phyloP scores from a whole-genome alignment of 1,140 invertebrate species.

The Mya arenaria region DNA sequence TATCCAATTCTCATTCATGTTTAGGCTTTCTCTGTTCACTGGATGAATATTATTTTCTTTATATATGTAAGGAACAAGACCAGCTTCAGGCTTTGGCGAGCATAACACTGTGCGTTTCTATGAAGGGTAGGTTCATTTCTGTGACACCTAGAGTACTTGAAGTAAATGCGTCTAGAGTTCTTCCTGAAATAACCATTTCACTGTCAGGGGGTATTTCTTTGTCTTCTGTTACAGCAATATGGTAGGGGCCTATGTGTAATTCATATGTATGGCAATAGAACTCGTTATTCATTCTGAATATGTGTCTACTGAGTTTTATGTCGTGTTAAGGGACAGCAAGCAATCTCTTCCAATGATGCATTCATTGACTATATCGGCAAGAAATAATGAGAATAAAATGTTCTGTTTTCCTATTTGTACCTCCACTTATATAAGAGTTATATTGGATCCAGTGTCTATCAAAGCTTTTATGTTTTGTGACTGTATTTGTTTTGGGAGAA shows the following conservation, averaged over 20 bases:
- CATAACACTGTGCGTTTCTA: neutral
- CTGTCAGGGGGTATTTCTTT: slow-evolving; percentile 17
- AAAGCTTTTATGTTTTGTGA: neutral
- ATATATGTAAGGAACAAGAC: neutral
- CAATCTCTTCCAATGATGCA: slow-evolving; percentile 25
- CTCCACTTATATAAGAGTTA: slow-evolving; percentile 10
- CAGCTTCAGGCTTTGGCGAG: neutral
- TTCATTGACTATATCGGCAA: slow-evolving; percentile 7
- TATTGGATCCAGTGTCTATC: slow-evolving; percentile 21
- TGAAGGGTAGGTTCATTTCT: neutral
- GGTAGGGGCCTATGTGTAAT: neutral
- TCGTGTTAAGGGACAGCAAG: neutral
- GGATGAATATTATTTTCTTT: neutral
- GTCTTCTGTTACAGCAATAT: neutral
- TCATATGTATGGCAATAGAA: slow-evolving; percentile 9
- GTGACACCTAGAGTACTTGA: neutral
- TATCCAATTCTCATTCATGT: neutral
- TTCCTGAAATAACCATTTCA: slow-evolving; percentile 1
- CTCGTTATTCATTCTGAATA: neutral
- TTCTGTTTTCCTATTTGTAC: neutral
- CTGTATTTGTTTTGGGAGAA: neutral
- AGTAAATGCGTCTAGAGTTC: slow-evolving; percentile 8
- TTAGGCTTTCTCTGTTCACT: neutral
- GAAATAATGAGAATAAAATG: neutral
- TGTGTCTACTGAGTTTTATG: slow-evolving; percentile 12